phyloP scores from a whole-genome alignment of 2,888 invertebrate species.

The Clusia tigrina region DNA sequence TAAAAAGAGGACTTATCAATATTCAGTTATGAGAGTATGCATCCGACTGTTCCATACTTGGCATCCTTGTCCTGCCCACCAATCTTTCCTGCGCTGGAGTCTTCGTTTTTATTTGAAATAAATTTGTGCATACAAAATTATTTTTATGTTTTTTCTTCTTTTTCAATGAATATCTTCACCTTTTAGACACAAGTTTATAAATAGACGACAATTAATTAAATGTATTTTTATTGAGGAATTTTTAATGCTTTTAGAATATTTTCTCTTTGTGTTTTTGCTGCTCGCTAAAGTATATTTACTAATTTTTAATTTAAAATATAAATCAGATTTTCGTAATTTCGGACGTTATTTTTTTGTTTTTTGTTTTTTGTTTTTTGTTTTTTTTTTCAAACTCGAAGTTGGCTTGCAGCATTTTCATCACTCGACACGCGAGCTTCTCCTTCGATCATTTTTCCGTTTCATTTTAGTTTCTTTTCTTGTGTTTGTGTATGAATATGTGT shows the following conservation, averaged over 20 bases:
- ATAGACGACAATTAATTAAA: conserved; percentile 32
- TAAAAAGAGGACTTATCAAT: too few relatives aligned
- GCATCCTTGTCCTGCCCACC: too few relatives aligned
- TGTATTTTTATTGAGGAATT: conserved; percentile 22
- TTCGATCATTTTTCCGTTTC: background rate
- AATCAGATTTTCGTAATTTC: too few relatives aligned
- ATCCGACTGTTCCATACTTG: too few relatives aligned
- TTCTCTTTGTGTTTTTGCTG: background rate
- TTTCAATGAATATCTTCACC: too few relatives aligned
- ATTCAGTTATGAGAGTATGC: too few relatives aligned
- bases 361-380: background rate
- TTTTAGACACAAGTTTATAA: background rate
- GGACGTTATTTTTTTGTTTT: background rate
- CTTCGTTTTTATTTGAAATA: too few relatives aligned
- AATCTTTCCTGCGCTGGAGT: too few relatives aligned
- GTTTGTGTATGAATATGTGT: background rate
- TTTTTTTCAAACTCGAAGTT: background rate
- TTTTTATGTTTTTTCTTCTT: too few relatives aligned
- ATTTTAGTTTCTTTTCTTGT: background rate
- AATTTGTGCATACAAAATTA: too few relatives aligned
- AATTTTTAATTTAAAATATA: background rate
- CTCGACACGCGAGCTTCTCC: background rate
- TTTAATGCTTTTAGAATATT: background rate
- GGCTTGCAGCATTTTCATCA: background rate
- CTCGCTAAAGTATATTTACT: background rate